These are phyloP conservation scores for Sarcophilus harrisii DNA, from an alignment of 2,797 vertebrate genomes.

Conservation along the genomic window DNA sequence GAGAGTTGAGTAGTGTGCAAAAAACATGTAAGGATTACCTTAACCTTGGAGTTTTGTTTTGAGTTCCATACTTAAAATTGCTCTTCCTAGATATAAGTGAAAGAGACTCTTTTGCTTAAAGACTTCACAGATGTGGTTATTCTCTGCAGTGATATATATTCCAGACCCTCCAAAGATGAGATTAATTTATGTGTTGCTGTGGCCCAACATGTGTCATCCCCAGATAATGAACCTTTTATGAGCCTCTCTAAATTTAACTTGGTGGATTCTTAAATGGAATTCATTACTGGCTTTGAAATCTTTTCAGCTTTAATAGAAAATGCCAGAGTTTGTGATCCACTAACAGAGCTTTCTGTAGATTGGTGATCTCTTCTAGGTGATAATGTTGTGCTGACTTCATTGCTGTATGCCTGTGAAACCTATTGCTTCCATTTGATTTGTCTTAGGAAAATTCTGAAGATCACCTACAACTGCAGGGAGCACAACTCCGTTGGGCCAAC, in stretches of 20 bases:
- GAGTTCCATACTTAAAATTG: not conserved
- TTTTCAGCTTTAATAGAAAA: not conserved
- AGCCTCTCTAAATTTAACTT: not conserved
- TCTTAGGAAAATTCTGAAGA: too few species aligned
- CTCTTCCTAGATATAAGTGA: constrained; percentile 3
- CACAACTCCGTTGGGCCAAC: too few species aligned
- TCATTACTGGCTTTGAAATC: not conserved
- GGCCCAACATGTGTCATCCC: not conserved
- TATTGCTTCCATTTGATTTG: too few species aligned
- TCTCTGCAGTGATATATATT: not conserved
- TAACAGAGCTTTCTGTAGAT: not conserved
- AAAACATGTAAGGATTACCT: constrained; percentile 7
- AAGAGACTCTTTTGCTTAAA: not conserved
- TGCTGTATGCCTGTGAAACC: too few species aligned
- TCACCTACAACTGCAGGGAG: too few species aligned
- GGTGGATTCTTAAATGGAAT: not conserved
- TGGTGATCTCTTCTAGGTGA: not conserved
- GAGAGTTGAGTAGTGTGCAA: constrained; percentile 9
- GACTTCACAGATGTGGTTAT: not conserved
- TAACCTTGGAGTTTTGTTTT: not conserved
- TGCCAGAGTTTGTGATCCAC: not conserved
- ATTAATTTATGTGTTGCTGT: not conserved
- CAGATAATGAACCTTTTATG: not conserved
- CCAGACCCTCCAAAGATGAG: not conserved
- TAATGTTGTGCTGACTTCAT: too few species aligned